Conservation (phyloP, 2,113 vertebrate genomes). For the Pelmatolapia mariae region DNA sequence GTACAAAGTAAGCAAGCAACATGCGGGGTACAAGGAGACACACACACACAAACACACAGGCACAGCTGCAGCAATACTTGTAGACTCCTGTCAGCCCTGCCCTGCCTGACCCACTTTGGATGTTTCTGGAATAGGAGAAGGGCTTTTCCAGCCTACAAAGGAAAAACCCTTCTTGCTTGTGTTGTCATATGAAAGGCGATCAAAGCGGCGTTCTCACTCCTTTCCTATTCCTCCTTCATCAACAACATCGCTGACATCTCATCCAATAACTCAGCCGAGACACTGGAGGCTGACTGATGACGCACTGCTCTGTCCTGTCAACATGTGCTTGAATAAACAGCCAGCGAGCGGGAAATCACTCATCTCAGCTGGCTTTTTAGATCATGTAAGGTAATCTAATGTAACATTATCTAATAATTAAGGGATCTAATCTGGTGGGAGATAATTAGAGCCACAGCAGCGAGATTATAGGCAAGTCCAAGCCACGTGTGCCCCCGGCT, state of each 20-base stretch:
- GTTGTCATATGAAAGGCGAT: constrained; percentile 7
- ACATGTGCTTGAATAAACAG: not conserved
- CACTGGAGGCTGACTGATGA: not conserved
- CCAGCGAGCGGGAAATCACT: not conserved
- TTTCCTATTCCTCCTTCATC: not conserved
- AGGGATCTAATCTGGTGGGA: constrained; percentile 28
- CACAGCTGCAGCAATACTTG: constrained; percentile 34
- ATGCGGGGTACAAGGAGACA: not conserved
- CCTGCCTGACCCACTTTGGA: constrained; percentile 62
- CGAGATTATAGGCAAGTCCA: constrained; percentile 13
- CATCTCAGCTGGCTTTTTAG: not conserved
- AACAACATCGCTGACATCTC: not conserved
- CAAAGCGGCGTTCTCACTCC: not conserved
- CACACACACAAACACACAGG: not conserved
- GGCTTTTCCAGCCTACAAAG: constrained; percentile 50
- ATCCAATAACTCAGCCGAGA: not conserved
- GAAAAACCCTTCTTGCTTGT: constrained; percentile 11
- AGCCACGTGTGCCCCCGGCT: constrained; percentile 14
- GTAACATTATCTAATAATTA: constrained; percentile 42
- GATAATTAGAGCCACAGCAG: constrained; percentile 33
- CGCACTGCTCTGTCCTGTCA: constrained; percentile 1
- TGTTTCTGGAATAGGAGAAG: constrained; percentile 48
- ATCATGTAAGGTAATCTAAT: constrained; percentile 34
- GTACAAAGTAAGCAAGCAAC: constrained; percentile 19
- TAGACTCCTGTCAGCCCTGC: constrained; percentile 30